phyloP scores from a whole-genome alignment of 2,113 vertebrate genomes.

The Eretmochelys imbricata region DNA sequence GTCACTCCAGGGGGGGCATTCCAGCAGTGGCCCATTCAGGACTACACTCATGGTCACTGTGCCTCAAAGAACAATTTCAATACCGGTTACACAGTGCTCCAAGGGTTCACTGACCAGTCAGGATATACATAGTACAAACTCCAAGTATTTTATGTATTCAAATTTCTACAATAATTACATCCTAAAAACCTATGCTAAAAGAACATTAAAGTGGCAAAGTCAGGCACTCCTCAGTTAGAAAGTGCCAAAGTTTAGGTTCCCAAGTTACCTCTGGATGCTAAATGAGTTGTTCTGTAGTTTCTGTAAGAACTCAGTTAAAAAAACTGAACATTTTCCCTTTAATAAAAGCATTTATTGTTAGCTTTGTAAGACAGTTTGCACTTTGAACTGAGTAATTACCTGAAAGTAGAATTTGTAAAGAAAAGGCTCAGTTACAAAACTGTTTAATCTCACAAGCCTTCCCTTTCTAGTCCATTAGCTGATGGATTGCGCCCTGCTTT shows the following conservation, averaged over 20 bases:
- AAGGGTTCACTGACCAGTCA: slow-evolving; percentile 10
- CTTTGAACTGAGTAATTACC: not conserved
- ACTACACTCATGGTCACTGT: not conserved
- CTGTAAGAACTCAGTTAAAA: not conserved
- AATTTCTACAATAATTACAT: not conserved
- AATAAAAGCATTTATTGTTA: not conserved
- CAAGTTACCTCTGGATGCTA: not conserved
- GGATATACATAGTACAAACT: not conserved
- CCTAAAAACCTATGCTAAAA: not conserved
- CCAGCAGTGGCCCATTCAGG: too few species aligned
- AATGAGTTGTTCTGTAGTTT: not conserved
- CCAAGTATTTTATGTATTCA: slow-evolving; percentile 1
- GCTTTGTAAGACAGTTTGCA: not conserved
- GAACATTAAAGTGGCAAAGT: too few species aligned
- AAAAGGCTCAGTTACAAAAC: not conserved
- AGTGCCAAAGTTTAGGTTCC: not conserved
- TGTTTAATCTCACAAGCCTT: not conserved
- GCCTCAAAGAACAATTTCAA: slow-evolving; percentile 50
- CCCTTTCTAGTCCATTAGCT: not conserved
- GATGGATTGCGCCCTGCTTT: not conserved
- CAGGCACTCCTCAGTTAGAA: not conserved
- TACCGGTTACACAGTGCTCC: slow-evolving; percentile 24
- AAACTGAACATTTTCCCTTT: not conserved
- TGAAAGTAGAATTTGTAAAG: not conserved
- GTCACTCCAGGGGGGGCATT: too few species aligned